A percentile compares a stretch with the other conserved stretches of the same genome.
Conservation (phyloP, 2,113 vertebrate genomes). For the Theristicus caerulescens region DNA sequence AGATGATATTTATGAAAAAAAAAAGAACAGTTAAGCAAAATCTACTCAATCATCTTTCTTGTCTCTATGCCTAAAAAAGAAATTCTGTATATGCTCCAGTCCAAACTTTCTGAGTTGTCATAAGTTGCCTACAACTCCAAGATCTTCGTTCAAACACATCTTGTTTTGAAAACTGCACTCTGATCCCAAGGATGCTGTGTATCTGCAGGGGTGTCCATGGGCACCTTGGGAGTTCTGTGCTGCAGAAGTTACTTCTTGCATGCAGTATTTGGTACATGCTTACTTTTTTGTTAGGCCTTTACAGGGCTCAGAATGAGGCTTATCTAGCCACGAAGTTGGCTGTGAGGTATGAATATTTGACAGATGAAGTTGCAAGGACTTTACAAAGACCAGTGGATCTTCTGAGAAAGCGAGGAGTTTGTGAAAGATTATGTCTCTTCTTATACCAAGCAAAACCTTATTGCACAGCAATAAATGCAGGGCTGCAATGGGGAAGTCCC, state of each 20-base stretch:
- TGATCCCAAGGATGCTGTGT: background rate
- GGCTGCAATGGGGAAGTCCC: background rate
- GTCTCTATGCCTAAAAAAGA: background rate
- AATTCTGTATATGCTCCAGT: background rate
- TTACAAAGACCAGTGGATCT: background rate
- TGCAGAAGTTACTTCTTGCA: background rate
- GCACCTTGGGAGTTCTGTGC: background rate
- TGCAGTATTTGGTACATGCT: background rate
- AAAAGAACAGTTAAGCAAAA: constrained; percentile 5
- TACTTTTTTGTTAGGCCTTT: background rate
- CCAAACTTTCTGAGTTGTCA: background rate
- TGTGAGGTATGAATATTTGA: background rate
- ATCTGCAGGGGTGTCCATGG: background rate
- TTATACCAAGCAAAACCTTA: background rate
- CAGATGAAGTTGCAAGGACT: background rate
- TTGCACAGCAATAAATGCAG: background rate
- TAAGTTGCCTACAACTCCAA: background rate
- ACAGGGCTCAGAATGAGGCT: background rate
- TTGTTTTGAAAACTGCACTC: background rate
- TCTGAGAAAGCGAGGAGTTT: background rate
- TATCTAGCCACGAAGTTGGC: background rate
- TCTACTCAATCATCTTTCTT: background rate
- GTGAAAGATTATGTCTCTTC: background rate
- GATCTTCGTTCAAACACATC: background rate
- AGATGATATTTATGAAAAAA: constrained; percentile 29